A percentile compares a stretch with the other conserved stretches of the same genome.
Evolutionary conservation across 1,140 invertebrate genomes (phyloP).

Genomic region (Tetragonula clypearis): DNA sequence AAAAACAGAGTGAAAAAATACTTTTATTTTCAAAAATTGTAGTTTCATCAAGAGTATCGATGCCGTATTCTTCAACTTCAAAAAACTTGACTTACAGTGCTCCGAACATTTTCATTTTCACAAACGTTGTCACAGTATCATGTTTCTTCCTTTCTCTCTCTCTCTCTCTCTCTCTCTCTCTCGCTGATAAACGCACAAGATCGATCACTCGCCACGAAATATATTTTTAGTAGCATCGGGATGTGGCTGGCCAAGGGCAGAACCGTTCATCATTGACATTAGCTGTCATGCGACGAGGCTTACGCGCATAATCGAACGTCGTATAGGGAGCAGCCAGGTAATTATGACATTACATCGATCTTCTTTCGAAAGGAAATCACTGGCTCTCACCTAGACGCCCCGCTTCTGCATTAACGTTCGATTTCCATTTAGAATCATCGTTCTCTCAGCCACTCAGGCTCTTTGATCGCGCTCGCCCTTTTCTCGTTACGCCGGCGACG

Average conservation of each 20-base stretch:
- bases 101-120: too few relatives aligned
- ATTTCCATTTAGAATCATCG: background rate
- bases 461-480: background rate
- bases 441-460: background rate
- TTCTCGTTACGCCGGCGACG: background rate
- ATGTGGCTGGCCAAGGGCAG: conserved; percentile 1
- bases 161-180: background rate
- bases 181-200: background rate
- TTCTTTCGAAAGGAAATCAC: background rate
- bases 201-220: background rate
- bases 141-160: background rate
- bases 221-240: background rate
- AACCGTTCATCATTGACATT: conserved; percentile 27
- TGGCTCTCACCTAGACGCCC: background rate
- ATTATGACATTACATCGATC: conserved; percentile 16
- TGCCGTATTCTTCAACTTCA: too few relatives aligned
- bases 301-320: conserved; percentile 11
- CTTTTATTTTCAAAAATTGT: too few relatives aligned
- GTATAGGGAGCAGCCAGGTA: background rate
- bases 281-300: background rate
- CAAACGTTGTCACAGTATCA: too few relatives aligned
- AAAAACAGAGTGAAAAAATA: too few relatives aligned
- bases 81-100: too few relatives aligned
- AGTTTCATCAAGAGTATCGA: too few relatives aligned
- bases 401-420: background rate